Evolutionary conservation across 1,140 invertebrate species (phyloP).

Genomic region (Stegodyphus dumicola): DNA sequence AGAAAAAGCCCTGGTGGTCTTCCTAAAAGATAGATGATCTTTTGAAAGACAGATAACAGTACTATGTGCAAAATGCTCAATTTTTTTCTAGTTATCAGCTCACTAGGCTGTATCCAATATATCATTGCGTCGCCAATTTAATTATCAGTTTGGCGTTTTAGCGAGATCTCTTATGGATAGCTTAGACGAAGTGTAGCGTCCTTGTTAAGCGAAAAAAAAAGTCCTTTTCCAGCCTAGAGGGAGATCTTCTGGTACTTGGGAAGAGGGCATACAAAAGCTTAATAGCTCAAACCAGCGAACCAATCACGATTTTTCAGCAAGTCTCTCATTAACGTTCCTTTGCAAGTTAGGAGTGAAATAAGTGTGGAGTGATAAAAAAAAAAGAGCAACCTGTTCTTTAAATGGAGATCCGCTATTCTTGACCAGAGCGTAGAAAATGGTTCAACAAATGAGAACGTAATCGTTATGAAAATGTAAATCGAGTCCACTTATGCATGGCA

Average conservation of each 20-base stretch:
- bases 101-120: background rate
- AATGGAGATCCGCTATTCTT: too few species aligned
- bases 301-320: constrained; percentile 39
- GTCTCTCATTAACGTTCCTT: constrained; percentile 24
- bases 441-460: too few species aligned
- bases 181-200: background rate
- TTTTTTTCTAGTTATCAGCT: background rate
- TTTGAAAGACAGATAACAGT: background rate
- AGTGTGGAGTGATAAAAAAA: too few species aligned
- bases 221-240: background rate
- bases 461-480: too few species aligned
- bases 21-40: background rate
- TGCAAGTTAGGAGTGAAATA: background rate
- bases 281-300: constrained; percentile 1
- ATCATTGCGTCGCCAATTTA: background rate
- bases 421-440: too few species aligned
- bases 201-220: constrained; percentile 6
- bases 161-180: constrained; percentile 2
- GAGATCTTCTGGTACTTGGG: constrained; percentile 9
- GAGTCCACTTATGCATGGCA: too few species aligned
- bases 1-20: background rate
- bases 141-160: background rate
- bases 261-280: constrained; percentile 9
- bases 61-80: background rate
- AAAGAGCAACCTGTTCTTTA: too few species aligned